Evolutionary conservation across 2,888 invertebrate species (phyloP), one percentile per base, ranked within the genome.

Genomic region (Vanessa cardui): DNA sequence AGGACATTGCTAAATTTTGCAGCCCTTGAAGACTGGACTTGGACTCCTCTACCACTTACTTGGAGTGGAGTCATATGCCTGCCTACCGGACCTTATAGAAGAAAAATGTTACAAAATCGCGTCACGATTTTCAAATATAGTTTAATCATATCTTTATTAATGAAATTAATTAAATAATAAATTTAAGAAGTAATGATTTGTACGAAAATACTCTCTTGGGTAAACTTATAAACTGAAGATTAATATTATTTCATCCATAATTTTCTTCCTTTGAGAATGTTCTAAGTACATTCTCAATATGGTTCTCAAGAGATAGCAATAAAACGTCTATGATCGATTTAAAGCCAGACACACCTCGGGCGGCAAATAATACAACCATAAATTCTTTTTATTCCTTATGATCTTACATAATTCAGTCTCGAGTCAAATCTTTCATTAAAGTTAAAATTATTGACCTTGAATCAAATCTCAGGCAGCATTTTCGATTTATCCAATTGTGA

Each of bases 401-500:
- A 33, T 46, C 65, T 54, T 20, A 46, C 52, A 60, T 54, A 47
- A 60, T 59, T 50, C 59, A 15, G 18, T 44, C 31, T 52, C 65
- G 52, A 54, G 52, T 60, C 54, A 65, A 65, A 65, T 65, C 54
- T 65, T 64, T 65, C 54, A 65, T 65, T 60, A 20, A 45, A 60
- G 60, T 45, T 52, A 50, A 46, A 15, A 58, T 44, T 44, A 56
- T 39, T 18, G 46, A 60, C 52, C 54, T 65, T 60, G 46, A 65
- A 46, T 60, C 52, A 54, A 31, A 54, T 56, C 39, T 12, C 39
- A 18, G 39, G 54, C 33, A 31, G 26, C 45, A n/a, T 54, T 54
- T 64, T 59, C 58, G 49, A 31, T 26, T 56, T 58, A 54, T 45
- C 52, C 46, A 50, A 65, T 64, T 21, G 56, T 58, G 64, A 64